These are phyloP conservation scores for Tetragonula clypearis DNA, from an alignment of 1,140 invertebrate genomes.

Conservation along the genomic window DNA sequence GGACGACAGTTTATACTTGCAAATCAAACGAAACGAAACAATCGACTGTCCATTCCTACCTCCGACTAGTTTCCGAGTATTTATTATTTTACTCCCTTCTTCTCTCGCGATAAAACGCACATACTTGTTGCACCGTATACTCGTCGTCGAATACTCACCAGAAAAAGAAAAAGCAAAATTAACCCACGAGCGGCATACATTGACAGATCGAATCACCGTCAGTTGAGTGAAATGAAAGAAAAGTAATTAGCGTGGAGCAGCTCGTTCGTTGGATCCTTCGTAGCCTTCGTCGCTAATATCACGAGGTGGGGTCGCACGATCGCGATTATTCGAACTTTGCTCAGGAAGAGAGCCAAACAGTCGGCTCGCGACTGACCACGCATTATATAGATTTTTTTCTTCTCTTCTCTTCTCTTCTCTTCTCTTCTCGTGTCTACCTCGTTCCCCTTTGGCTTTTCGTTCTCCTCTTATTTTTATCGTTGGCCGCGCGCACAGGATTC, in stretches of 20 bases:
- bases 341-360: not conserved
- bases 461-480: constrained; percentile 45
- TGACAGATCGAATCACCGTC: constrained; percentile 33
- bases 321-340: constrained; percentile 36
- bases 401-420: not conserved
- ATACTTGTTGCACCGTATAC: too few relatives aligned
- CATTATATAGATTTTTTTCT: not conserved
- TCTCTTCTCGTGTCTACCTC: too few relatives aligned
- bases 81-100: constrained; percentile 20
- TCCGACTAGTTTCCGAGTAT: constrained; percentile 2
- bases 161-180: constrained; percentile 20
- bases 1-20: constrained; percentile 23
- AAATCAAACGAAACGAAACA: constrained; percentile 43
- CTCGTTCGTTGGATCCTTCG: not conserved
- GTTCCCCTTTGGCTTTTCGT: not conserved
- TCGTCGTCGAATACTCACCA: not conserved
- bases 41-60: not conserved
- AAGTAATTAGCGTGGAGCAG: constrained; percentile 34
- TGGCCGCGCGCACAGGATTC: constrained; percentile 39
- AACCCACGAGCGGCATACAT: not conserved
- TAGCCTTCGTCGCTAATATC: not conserved
- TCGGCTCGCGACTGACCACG: not conserved
- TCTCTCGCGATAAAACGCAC: not conserved
- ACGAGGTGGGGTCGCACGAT: constrained; percentile 20
- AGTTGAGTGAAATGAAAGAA: constrained; percentile 15